Evolutionary conservation across 2,888 invertebrate genomes (phyloP).

Genomic region (Drosophila ezoana): DNA sequence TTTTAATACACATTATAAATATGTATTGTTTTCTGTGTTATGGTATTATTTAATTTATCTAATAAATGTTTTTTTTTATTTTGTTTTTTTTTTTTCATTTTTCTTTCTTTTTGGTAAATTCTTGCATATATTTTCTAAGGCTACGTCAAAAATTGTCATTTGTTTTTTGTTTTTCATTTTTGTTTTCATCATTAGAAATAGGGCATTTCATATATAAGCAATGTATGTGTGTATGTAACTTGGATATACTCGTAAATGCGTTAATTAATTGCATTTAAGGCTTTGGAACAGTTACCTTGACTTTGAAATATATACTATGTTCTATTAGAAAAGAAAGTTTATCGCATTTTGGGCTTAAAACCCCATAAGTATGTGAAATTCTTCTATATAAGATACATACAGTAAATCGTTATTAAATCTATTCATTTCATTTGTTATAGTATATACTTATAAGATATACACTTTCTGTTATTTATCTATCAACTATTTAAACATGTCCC

Average conservation of each 20-base stretch:
- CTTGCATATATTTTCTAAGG: constrained; percentile 61
- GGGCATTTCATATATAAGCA: constrained; percentile 28
- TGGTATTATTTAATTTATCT: constrained; percentile 7
- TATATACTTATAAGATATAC: constrained; percentile 7
- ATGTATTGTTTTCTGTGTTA: constrained; percentile 10
- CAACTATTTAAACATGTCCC: constrained; percentile 30
- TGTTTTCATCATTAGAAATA: constrained; percentile 26
- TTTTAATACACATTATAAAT: constrained; percentile 28
- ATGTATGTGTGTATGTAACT: constrained; percentile 30
- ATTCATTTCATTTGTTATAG: constrained; percentile 18
- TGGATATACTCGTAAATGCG: constrained; percentile 59
- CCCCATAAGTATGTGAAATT: constrained; percentile 32
- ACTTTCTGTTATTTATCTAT: constrained; percentile 10
- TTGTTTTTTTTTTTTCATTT: constrained; percentile 10
- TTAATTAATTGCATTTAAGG: constrained; percentile 62
- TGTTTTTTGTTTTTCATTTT: constrained; percentile 23
- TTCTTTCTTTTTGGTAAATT: constrained; percentile 32
- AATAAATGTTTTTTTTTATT: constrained; percentile 13
- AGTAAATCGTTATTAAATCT: constrained; percentile 19
- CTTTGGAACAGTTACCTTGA: constrained; percentile 61
- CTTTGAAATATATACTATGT: constrained; percentile 26
- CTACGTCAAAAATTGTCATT: constrained; percentile 65
- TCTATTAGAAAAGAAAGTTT: constrained; percentile 41
- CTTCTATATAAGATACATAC: constrained; percentile 8
- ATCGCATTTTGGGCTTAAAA: constrained; percentile 25